Conservation (phyloP, 2,888 invertebrate species). For the Brachyopa scutellaris region DNA sequence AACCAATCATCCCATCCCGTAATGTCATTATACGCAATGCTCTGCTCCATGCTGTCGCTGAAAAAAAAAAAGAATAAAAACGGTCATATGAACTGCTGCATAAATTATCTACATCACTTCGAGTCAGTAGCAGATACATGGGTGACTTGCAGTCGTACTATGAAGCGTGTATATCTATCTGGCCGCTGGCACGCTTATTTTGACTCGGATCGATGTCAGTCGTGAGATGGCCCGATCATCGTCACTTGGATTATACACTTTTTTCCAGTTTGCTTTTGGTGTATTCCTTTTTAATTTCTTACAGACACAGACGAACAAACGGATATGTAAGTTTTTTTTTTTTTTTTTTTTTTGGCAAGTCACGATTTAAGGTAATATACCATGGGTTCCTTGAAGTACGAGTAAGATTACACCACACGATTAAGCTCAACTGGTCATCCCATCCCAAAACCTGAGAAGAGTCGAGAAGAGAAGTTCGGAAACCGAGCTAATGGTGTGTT, state of each 20-base stretch:
- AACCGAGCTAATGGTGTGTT: conserved; percentile 64
- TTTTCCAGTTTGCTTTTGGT: conserved; percentile 19
- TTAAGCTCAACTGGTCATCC: conserved; percentile 66
- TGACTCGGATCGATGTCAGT: conserved; percentile 72
- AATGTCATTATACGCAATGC: conserved; percentile 25
- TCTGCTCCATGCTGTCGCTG: conserved; percentile 37
- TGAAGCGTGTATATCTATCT: conserved; percentile 46
- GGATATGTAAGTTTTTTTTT: not conserved
- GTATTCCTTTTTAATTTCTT: conserved; percentile 61
- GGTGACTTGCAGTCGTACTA: conserved; percentile 49
- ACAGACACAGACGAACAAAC: conserved; percentile 36
- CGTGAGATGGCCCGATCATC: conserved; percentile 72
- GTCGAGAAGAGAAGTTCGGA: conserved; percentile 25
- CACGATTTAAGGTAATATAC: conserved; percentile 48
- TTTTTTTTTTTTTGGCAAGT: conserved; percentile 54
- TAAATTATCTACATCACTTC: conserved; percentile 50
- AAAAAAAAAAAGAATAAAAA: conserved; percentile 11
- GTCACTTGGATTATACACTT: conserved; percentile 63
- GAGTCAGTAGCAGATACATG: conserved; percentile 67
- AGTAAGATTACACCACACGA: conserved; percentile 71
- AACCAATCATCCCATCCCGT: conserved; percentile 68
- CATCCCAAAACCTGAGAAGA: not conserved
- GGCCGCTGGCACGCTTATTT: conserved; percentile 72
- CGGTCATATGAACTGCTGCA: conserved; percentile 50
- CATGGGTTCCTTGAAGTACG: conserved; percentile 59